Evolutionary conservation across 2,113 vertebrate genomes (phyloP).

Genomic region (Hassar affinis): DNA sequence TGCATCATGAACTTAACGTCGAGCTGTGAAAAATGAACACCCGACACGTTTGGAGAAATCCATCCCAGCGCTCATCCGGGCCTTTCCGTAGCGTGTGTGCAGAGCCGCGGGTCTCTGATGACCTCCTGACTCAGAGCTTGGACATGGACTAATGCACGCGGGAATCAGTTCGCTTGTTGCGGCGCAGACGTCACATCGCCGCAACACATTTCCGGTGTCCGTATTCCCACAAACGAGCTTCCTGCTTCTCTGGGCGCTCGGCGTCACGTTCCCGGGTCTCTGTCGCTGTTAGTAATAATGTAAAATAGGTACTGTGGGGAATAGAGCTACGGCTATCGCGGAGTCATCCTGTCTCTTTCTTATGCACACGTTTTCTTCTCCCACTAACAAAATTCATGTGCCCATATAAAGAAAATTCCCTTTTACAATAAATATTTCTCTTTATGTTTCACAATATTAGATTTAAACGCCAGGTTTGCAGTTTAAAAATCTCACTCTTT

Average conservation of each 20-base stretch:
- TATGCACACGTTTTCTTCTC: not conserved
- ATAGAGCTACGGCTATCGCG: not conserved
- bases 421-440: not conserved
- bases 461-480: not conserved
- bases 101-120: not conserved
- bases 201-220: not conserved
- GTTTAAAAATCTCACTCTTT: not conserved
- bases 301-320: slow-evolving; percentile 17
- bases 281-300: slow-evolving; percentile 18
- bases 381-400: not conserved
- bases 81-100: not conserved
- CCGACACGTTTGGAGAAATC: not conserved
- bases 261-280: not conserved
- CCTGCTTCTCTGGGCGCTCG: not conserved
- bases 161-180: not conserved
- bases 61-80: not conserved
- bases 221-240: not conserved
- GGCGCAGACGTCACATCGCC: not conserved
- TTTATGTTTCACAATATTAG: not conserved
- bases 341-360: not conserved
- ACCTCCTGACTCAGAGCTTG: not conserved
- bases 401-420: not conserved
- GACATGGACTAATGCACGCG: not conserved
- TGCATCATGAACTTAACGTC: not conserved
- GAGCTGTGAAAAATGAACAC: not conserved